phyloP scores from a whole-genome alignment of 2,113 vertebrate species.

The Chlorocebus sabaeus region DNA sequence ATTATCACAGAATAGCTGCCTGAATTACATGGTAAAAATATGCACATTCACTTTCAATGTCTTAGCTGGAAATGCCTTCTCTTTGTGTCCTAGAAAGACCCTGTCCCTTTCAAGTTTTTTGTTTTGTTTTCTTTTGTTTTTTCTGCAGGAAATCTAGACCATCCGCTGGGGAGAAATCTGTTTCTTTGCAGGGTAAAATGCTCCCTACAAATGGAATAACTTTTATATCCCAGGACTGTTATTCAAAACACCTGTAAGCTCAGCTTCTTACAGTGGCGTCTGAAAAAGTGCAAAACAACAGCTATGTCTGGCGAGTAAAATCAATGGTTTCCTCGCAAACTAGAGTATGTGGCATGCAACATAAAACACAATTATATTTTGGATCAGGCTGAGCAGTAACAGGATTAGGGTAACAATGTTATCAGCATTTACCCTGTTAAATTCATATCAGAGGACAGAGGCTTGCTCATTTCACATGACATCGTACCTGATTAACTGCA shows the following conservation, averaged over 20 bases:
- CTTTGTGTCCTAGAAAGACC: not conserved
- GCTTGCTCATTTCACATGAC: not conserved
- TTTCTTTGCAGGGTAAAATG: not conserved
- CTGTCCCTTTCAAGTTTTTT: not conserved
- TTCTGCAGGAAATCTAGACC: not conserved
- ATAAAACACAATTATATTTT: not conserved
- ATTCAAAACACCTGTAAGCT: not conserved
- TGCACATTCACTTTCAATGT: not conserved
- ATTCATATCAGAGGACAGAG: not conserved
- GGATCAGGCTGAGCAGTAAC: not conserved
- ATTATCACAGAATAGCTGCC: not conserved
- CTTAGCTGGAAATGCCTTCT: not conserved
- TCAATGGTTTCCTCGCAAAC: not conserved
- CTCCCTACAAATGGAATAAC: not conserved
- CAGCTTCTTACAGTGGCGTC: not conserved
- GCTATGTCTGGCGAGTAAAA: not conserved
- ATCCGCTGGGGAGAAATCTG: not conserved
- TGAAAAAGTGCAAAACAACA: not conserved
- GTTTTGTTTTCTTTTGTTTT: too few species aligned
- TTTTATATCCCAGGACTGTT: not conserved
- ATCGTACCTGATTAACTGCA: slow-evolving; percentile 45
- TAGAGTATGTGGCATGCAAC: not conserved
- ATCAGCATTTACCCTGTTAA: not conserved
- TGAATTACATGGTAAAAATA: not conserved
- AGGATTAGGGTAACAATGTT: not conserved